These are phyloP conservation scores for Hemaris fuciformis DNA, from an alignment of 2,888 invertebrate species.

Conservation along the genomic window DNA sequence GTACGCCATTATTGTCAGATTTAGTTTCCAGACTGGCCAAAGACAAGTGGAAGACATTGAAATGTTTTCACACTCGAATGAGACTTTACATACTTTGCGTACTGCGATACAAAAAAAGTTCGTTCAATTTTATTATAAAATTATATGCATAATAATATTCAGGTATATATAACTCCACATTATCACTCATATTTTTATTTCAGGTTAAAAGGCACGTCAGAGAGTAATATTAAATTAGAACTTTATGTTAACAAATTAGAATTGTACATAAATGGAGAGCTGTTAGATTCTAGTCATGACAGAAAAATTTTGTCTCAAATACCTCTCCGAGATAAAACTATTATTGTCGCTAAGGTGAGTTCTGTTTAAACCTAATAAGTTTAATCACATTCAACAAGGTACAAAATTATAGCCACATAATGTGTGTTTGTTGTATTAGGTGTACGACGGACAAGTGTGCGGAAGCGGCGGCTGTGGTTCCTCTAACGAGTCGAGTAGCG, in stretches of 20 bases:
- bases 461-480: conserved; percentile 76
- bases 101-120: conserved; percentile 87
- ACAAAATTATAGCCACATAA: no score
- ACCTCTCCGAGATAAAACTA: conserved; percentile 93
- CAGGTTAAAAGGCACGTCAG: conserved; percentile 72
- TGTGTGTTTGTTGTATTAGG: conserved; percentile 38
- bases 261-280: conserved; percentile 93
- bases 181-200: conserved; percentile 34
- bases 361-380: neutral
- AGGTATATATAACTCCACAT: neutral
- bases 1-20: conserved; percentile 90
- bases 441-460: conserved; percentile 74
- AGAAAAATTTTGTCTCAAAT: conserved; percentile 92
- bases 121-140: neutral
- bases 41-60: conserved; percentile 95
- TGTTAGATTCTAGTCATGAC: conserved; percentile 93
- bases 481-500: conserved; percentile 92
- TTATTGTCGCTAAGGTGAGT: conserved; percentile 79
- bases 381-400: no score
- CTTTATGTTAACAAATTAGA: conserved; percentile 96
- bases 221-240: conserved; percentile 91
- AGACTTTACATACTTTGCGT: conserved; percentile 93
- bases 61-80: conserved; percentile 95
- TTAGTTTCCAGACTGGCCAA: conserved; percentile 90
- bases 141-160: no score